These are phyloP conservation scores for Epinephelus coioides DNA, from an alignment of 2,797 vertebrate species.

Conservation along the genomic window DNA sequence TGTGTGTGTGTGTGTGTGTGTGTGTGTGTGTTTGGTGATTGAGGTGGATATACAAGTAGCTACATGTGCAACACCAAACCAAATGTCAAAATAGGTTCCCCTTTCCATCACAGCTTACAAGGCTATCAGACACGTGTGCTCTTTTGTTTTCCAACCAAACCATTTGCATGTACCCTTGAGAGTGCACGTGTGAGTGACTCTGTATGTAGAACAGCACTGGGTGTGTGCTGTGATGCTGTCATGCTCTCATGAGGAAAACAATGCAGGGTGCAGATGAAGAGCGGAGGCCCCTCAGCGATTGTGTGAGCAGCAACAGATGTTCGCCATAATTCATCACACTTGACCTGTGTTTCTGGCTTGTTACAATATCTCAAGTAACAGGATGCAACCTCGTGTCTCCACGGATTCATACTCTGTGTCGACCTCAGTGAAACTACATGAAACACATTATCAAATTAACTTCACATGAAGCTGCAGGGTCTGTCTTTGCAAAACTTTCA, in stretches of 20 bases:
- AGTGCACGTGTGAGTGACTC: background rate
- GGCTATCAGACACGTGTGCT: no score
- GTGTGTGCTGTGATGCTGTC: conserved; percentile 55
- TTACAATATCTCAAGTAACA: conserved; percentile 15
- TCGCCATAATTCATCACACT: conserved; percentile 49
- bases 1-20: background rate
- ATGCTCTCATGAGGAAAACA: conserved; percentile 54
- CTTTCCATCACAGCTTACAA: background rate
- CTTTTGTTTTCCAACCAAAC: background rate
- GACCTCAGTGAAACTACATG: background rate
- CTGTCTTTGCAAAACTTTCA: background rate
- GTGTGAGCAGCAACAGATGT: conserved; percentile 65
- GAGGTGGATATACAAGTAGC: background rate
- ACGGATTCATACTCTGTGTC: background rate
- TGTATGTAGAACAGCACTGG: conserved; percentile 11
- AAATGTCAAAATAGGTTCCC: conserved; percentile 1
- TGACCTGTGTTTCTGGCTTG: conserved; percentile 24
- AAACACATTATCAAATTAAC: background rate
- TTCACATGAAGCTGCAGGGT: background rate
- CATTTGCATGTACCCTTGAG: background rate
- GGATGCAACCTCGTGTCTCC: background rate
- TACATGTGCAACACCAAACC: background rate
- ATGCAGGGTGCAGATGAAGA: conserved; percentile 37
- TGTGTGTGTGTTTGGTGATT: no score
- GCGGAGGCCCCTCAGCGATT: conserved; percentile 42